Evolutionary conservation across 1,140 invertebrate genomes (phyloP), one percentile per base, ranked within the genome.

Genomic region (Asbolus verrucosus): DNA sequence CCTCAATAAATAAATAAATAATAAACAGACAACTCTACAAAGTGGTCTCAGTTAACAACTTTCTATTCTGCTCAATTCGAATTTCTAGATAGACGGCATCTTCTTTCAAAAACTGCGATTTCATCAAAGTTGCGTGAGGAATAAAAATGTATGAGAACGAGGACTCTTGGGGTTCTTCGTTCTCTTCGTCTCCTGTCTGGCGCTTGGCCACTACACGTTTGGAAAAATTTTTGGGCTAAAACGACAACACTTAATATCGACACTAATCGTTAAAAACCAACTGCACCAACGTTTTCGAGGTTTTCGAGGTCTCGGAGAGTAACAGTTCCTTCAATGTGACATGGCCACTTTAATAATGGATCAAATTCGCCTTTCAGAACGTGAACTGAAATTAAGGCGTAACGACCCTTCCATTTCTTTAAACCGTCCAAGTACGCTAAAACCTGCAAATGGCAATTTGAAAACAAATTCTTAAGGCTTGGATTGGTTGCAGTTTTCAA

Each of bases 81-180:
- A 91, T 86, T 76, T 92, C 90, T 0, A 91, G 74, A 76, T 89
- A 91, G 61, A 91, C 80, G 0, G 84, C 83, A 74, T 91, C 85
- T 65, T 90, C 85, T 67, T 87, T 87, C 0, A 90, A 79, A 73
- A 89, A 90, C 59, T 88, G 88, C 24, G 87, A 82, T 76, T 88
- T 89, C 50, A 86, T 84, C 4, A 92, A 75, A 18, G 84, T 87
- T 4, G 86, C 84, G 76, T 91, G 90, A 0, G 90, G 90, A 72
- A 92, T 90, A 76, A 91, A 91, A 79, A 91, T 88, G 74, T 90
- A 90, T 72, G 90, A 85, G 63, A 87, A 84, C 62, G 86, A 88
- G 59, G 86, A 83, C 18, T 84, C 85, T 39, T 86, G 82, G 0
- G 76, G 76, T 13, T 80, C 80, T n/a, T 85, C 82, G 21, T 79